Conservation (phyloP, 53 echinoderm and acorn worm species). For the Arbacia lixula region DNA sequence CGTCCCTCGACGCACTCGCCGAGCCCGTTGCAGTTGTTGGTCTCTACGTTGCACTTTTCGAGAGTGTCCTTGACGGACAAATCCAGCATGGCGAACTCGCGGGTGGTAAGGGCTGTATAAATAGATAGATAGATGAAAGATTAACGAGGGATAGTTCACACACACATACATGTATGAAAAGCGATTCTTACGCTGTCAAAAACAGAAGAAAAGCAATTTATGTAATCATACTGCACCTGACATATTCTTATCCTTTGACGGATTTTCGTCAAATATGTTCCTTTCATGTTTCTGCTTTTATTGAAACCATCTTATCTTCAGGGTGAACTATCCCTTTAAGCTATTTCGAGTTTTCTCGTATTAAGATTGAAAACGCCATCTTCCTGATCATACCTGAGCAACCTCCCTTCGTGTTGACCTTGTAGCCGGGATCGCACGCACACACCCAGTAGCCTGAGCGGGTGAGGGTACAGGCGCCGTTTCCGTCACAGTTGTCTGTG, state of each 20-base stretch:
- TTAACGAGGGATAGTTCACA: not conserved
- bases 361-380: too few relatives aligned
- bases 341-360: too few relatives aligned
- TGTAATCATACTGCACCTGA: too few relatives aligned
- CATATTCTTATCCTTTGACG: too few relatives aligned
- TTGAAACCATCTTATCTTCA: too few relatives aligned
- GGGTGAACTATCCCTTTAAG: too few relatives aligned
- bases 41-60: not conserved
- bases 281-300: too few relatives aligned
- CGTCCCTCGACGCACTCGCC: not conserved
- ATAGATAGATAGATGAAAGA: not conserved
- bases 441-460: not conserved
- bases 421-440: not conserved
- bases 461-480: not conserved
- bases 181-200: too few relatives aligned
- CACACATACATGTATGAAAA: too few relatives aligned
- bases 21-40: constrained; percentile 6
- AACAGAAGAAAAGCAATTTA: too few relatives aligned
- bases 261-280: too few relatives aligned
- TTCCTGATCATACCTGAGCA: too few relatives aligned
- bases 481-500: constrained; percentile 9
- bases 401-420: not conserved
- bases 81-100: constrained; percentile 11
- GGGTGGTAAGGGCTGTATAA: not conserved
- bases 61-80: not conserved